Percentiles rank a stretch among this genome's conserved stretches.
Evolutionary conservation across 2,888 invertebrate species (phyloP).

Genomic region (Synanthedon vespiformis): DNA sequence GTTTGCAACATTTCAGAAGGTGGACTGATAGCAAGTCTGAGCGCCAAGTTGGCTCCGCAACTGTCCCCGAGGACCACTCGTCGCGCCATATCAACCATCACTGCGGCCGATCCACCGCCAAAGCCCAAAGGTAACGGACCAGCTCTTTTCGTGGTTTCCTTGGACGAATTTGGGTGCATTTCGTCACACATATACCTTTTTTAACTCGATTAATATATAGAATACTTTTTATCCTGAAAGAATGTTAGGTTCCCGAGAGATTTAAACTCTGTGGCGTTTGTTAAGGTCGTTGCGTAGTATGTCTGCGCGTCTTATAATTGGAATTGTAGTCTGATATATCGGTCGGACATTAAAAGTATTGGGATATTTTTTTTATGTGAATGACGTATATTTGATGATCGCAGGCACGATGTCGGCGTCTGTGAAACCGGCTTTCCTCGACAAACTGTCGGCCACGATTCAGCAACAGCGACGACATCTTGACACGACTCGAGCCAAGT

Average conservation of each 20-base stretch:
- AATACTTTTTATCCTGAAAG: too few relatives aligned
- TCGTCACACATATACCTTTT: too few relatives aligned
- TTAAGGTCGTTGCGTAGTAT: too few relatives aligned
- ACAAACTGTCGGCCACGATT: conserved; percentile 84
- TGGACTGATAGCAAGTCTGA: conserved; percentile 78
- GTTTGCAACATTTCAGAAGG: conserved; percentile 44
- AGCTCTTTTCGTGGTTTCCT: too few relatives aligned
- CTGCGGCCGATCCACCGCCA: conserved; percentile 54
- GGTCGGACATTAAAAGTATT: too few relatives aligned
- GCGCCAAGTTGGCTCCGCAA: conserved; percentile 76
- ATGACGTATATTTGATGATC: background rate
- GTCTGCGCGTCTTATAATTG: too few relatives aligned
- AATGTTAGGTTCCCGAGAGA: too few relatives aligned
- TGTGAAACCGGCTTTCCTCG: conserved; percentile 73
- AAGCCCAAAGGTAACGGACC: conserved; percentile 54
- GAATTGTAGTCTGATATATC: too few relatives aligned
- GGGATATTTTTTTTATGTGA: background rate
- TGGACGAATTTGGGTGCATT: too few relatives aligned
- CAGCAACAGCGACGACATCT: conserved; percentile 65
- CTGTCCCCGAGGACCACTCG: conserved; percentile 69
- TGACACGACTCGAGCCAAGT: conserved; percentile 67
- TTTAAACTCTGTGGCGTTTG: too few relatives aligned
- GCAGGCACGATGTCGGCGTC: conserved; percentile 16
- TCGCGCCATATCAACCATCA: conserved; percentile 42
- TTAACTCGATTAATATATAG: too few relatives aligned